Base-by-base conservation (phyloP, 1,140 invertebrate species). In the Mactra quadrangularis region DNA sequence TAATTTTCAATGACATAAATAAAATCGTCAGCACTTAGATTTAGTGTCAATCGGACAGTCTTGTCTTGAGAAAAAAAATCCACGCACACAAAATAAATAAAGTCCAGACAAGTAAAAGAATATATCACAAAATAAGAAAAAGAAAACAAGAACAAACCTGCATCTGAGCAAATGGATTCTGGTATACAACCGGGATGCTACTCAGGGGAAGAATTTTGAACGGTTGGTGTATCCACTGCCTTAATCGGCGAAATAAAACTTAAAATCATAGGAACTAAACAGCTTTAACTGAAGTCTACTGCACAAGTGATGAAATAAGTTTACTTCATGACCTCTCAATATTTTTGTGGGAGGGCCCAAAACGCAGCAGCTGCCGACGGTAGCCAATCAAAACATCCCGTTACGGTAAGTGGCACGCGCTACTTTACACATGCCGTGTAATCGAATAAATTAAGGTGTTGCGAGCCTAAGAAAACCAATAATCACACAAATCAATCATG, bases 371-470 rank as follows among this genome's bases (percentile, higher is more conserved):
- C 77, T 81, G 77, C 77, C 77, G 77, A 60, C 64, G 53, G 60
- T 81, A 81, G 33, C 77, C 77, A 81, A 81, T 81, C 77, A 81
- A 81, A 81, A 81, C 77, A 66, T 81, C 77, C 77, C 77, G 77
- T 71, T 81, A 72, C 75, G 41, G 59, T 66, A 78, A 57, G 77
- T 50, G 66, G 77, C 77, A 70, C 53, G 77, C 77, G 77, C 60
- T 76, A 62, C 66, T 55, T 57, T 75, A 55, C 50, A 75, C 72
- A 75, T 57, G 57, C 72, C 53, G 77, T 81, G 77, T 81, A 81
- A 81, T 81, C 72, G 72, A 75, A 75, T 75, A 75, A 47, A 59
- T 68, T 68, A 68, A 68, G 64, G 64, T 68, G 64, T 68, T 55
- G 52, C 64, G 19, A 45, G 38, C 38, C 41, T 19, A 19, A 50